Percentiles rank a stretch among this genome's conserved stretches.
Evolutionary conservation across 2,113 vertebrate genomes (phyloP).

Genomic region (Centrocercus urophasianus): DNA sequence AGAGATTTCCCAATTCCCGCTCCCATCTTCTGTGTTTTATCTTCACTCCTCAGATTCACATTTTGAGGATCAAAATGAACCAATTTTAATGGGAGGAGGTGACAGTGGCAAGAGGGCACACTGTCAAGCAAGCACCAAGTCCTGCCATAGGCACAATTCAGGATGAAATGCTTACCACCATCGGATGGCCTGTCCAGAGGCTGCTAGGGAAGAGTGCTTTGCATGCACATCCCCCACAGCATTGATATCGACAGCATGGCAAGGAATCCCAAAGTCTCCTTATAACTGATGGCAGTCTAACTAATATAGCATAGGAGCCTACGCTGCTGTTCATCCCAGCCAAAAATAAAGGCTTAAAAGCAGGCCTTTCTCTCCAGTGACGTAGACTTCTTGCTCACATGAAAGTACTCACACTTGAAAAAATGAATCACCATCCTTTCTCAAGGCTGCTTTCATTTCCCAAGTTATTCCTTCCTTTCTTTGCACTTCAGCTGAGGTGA

Average conservation of each 20-base stretch:
- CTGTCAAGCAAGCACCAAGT: not conserved
- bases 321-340: not conserved
- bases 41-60: constrained; percentile 2
- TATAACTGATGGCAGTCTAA: not conserved
- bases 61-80: not conserved
- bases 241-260: not conserved
- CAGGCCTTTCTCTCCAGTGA: not conserved
- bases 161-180: not conserved
- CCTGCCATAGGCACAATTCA: not conserved
- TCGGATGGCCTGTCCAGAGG: not conserved
- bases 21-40: not conserved
- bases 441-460: not conserved
- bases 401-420: not conserved
- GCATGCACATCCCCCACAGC: fast-evolving
- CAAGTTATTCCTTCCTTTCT: not conserved
- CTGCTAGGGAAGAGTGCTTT: not conserved
- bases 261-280: not conserved
- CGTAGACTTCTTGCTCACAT: not conserved
- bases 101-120: not conserved
- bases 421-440: not conserved
- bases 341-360: not conserved
- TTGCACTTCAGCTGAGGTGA: not conserved
- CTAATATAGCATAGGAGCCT: not conserved
- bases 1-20: not conserved
- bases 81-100: not conserved